Evolutionary conservation across 2,113 vertebrate genomes (phyloP).

Genomic region (Elaphurus davidianus): DNA sequence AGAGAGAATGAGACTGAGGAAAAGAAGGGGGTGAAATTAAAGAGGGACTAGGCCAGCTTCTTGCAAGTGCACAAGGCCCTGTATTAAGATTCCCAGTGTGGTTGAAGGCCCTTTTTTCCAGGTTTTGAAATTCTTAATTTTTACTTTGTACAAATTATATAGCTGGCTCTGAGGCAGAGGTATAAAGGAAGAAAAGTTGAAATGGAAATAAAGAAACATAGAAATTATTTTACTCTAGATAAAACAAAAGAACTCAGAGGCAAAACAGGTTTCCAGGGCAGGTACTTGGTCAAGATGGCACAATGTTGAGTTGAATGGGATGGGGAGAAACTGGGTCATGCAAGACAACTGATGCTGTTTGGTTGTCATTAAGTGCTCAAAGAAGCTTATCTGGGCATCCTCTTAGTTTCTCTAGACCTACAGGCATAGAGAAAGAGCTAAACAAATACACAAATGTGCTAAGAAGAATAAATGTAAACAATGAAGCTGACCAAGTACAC

Average conservation of each 20-base stretch:
- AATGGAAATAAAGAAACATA: neutral
- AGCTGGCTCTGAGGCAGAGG: neutral
- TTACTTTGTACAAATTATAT: neutral
- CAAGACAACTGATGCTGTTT: neutral
- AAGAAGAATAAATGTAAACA: neutral
- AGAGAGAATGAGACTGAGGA: neutral
- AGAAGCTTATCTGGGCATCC: neutral
- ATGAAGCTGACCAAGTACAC: neutral
- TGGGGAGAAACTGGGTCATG: neutral
- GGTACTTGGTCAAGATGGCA: neutral
- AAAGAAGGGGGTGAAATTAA: fast-evolving
- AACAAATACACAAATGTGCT: neutral
- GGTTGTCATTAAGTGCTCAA: neutral
- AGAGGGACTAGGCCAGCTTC: neutral
- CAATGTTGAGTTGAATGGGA: neutral
- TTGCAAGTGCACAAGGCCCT: neutral
- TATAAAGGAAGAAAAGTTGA: neutral
- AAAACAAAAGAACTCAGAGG: neutral
- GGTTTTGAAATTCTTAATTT: neutral
- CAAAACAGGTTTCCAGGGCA: neutral
- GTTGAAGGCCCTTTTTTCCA: neutral
- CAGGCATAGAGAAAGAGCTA: neutral
- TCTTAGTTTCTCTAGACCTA: neutral
- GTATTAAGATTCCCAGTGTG: neutral
- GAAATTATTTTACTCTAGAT: neutral